These are phyloP conservation scores for Sphaerodactylus townsendi DNA, from an alignment of 2,113 vertebrate genomes.

Conservation along the genomic window DNA sequence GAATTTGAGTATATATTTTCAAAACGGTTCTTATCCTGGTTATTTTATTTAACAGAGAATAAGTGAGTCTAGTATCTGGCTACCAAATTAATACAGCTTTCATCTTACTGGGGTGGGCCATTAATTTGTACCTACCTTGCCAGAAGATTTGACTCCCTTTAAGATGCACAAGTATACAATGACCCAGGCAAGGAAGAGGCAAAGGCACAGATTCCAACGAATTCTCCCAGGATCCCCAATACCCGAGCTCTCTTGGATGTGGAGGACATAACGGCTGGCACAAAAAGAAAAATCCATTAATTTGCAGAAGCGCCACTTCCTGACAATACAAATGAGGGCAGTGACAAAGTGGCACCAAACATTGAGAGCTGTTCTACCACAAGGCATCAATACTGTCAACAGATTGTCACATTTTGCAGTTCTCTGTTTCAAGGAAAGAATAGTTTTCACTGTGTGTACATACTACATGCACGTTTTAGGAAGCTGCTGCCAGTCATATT, in stretches of 20 bases:
- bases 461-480: not conserved
- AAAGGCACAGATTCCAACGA: constrained; percentile 82
- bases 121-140: constrained; percentile 72
- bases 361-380: not conserved
- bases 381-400: not conserved
- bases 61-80: not conserved
- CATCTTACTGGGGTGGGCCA: not conserved
- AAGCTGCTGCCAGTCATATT: not conserved
- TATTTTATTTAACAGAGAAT: rapidly evolving
- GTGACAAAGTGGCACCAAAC: not conserved
- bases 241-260: constrained; percentile 82
- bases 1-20: not conserved
- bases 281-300: constrained; percentile 16
- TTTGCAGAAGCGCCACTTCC: not conserved
- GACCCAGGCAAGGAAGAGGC: constrained; percentile 80
- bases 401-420: not conserved
- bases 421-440: not conserved
- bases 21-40: not conserved
- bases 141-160: constrained; percentile 84
- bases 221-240: constrained; percentile 76
- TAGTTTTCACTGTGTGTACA: not conserved
- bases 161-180: constrained; percentile 83
- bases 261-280: constrained; percentile 79
- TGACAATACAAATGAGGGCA: not conserved
- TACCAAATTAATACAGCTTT: not conserved